Evolutionary conservation across 1,140 invertebrate genomes (phyloP), one percentile per base, ranked within the genome.

Genomic region (Diabrotica virgifera): DNA sequence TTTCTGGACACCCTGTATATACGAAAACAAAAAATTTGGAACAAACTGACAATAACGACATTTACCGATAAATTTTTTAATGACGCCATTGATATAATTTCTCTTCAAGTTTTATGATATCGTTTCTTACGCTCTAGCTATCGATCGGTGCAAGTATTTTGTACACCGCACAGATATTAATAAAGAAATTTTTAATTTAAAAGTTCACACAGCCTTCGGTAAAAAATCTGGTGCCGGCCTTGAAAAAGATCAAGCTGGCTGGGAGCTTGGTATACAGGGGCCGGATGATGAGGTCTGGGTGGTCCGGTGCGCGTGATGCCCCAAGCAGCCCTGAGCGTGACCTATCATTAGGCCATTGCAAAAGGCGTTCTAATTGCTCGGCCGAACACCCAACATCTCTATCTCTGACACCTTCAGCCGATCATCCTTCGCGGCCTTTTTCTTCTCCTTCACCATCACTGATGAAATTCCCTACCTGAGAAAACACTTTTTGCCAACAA

Each of bases 331-430:
- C 63, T 8, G 51, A 53, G 69, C 67, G 65, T 71, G 71, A 72
- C 72, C 72, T 70, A 72, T 74, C 72, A 74, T 74, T 74, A 74
- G 69, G 67, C 72, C 69, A 71, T 70, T 74, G 72, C 72, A 70
- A 74, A 74, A 74, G 72, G 72, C 72, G 72, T 72, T 71, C 72
- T 74, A 74, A 74, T 74, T 74, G 69, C 72, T 67, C 59, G 64
- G 50, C 67, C 62, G 70, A 69, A 74, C 72, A 74, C 72, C 72
- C 70, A 70, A 72, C 72, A 65, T 69, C 71, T 74, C 69, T 70
- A 69, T 70, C 67, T 70, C 71, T 74, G 14, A 38, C 60, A 62
- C 60, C 60, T 62, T 52, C 40, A 46, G 59, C 59, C 59, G 59
- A 38, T 36, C 46, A 53, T 62, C 60, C 36, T 10, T 46, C 40